Evolutionary conservation across 1,140 invertebrate genomes (phyloP).

Genomic region (Drosophila sproati): DNA sequence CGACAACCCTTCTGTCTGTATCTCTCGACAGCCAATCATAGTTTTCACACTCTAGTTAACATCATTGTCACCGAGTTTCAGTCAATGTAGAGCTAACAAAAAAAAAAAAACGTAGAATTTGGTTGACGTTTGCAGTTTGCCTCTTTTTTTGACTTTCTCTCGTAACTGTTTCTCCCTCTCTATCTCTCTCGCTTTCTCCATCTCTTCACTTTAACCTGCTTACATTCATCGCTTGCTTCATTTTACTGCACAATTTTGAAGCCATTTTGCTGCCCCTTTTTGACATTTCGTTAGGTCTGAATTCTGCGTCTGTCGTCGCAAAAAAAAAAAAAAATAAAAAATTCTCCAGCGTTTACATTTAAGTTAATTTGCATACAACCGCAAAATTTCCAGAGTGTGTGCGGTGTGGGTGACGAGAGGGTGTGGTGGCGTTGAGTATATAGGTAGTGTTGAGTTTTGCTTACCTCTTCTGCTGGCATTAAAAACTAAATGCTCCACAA

Average conservation of each 20-base stretch:
- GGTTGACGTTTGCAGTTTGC: conserved; percentile 75
- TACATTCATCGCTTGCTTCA: conserved; percentile 3
- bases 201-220: neutral
- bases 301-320: conserved; percentile 61
- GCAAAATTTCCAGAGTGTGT: conserved; percentile 50
- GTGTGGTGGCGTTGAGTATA: neutral
- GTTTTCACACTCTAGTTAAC: conserved; percentile 83
- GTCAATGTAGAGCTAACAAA: conserved; percentile 44
- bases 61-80: conserved; percentile 79
- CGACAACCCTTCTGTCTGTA: conserved; percentile 9
- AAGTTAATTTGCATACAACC: conserved; percentile 77
- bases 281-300: conserved; percentile 40
- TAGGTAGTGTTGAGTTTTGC: conserved; percentile 15
- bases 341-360: conserved; percentile 71
- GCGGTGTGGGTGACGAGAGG: neutral
- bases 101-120: conserved; percentile 44
- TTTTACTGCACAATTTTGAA: conserved; percentile 64
- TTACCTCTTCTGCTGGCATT: conserved; percentile 40
- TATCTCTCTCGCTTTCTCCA: neutral
- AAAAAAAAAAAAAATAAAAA: conserved; percentile 33
- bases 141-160: conserved; percentile 16
- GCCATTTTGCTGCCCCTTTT: conserved; percentile 52
- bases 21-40: conserved; percentile 76
- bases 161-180: too few relatives aligned
- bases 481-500: conserved; percentile 69